These are phyloP conservation scores for Tenthredo scrophulariae DNA, from an alignment of 2,888 invertebrate genomes.

Conservation along the genomic window DNA sequence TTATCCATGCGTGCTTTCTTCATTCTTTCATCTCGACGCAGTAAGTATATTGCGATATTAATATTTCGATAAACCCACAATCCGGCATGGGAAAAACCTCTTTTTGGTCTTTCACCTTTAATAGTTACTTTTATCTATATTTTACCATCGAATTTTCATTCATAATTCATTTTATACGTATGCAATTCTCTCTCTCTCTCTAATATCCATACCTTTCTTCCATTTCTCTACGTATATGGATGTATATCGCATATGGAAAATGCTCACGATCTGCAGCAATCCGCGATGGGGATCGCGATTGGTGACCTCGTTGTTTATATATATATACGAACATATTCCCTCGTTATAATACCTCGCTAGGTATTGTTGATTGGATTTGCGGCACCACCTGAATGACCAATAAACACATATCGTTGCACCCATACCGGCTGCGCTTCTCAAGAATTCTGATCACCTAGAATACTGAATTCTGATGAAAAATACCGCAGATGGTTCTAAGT, in stretches of 20 bases:
- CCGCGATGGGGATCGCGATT: neutral
- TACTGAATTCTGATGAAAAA: conserved; percentile 32
- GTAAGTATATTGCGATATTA: neutral
- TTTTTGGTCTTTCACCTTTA: neutral
- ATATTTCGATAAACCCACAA: neutral
- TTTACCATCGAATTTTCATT: neutral
- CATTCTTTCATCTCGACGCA: neutral
- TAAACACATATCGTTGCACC: neutral
- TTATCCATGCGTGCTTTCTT: neutral
- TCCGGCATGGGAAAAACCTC: no score
- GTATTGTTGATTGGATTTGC: conserved; percentile 36
- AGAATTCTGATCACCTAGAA: neutral
- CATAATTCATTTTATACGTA: neutral
- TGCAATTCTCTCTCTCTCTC: neutral
- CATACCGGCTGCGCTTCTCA: neutral
- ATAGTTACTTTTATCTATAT: neutral
- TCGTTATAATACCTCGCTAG: conserved; percentile 1
- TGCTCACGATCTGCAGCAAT: neutral
- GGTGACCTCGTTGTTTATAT: conserved; percentile 33
- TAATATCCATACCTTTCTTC: no score
- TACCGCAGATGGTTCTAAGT: neutral
- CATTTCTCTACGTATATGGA: neutral
- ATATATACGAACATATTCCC: conserved; percentile 22
- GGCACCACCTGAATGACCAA: conserved; percentile 14
- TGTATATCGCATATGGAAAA: neutral